Percentiles rank a stretch among this genome's conserved stretches.
These are phyloP conservation scores for Hololepta plana DNA, from an alignment of 2,888 invertebrate species.

Conservation along the genomic window DNA sequence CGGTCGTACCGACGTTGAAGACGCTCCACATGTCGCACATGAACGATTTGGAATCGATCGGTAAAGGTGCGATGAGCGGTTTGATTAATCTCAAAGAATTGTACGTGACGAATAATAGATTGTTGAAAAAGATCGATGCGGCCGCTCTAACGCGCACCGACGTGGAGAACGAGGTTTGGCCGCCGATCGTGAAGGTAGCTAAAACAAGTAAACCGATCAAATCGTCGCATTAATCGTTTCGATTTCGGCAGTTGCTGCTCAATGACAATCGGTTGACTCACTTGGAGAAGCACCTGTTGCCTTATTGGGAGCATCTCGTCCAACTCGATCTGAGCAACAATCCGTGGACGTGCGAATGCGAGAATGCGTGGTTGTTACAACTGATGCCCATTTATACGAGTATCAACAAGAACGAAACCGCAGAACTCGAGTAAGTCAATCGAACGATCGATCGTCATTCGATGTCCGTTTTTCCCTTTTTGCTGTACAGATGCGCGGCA, in stretches of 20 bases:
- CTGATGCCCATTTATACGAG: constrained; percentile 36
- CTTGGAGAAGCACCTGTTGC: constrained; percentile 42
- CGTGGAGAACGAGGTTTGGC: constrained; percentile 38
- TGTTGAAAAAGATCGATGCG: constrained; percentile 37
- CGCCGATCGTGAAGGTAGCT: constrained; percentile 29
- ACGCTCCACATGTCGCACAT: constrained; percentile 52
- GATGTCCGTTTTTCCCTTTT: neutral
- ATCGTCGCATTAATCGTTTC: constrained; percentile 6
- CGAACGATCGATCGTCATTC: constrained; percentile 2
- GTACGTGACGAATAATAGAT: constrained; percentile 43
- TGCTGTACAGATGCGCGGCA: constrained; percentile 35
- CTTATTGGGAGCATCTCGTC: constrained; percentile 51
- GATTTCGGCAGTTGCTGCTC: constrained; percentile 45
- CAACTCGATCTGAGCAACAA: constrained; percentile 51
- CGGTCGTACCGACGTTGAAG: constrained; percentile 38
- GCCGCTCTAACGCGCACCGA: constrained; percentile 35
- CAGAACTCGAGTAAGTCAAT: constrained; percentile 29
- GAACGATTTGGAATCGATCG: constrained; percentile 37
- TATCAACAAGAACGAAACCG: constrained; percentile 25
- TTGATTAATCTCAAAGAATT: constrained; percentile 37
- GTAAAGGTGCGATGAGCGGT: constrained; percentile 34
- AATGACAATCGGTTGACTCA: constrained; percentile 51
- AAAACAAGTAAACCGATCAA: constrained; percentile 31
- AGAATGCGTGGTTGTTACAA: constrained; percentile 60
- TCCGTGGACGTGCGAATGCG: constrained; percentile 62